Evolutionary conservation across 2,113 vertebrate genomes (phyloP), one percentile per base, ranked within the genome.

Genomic region (Mesembrinibis cayennensis): DNA sequence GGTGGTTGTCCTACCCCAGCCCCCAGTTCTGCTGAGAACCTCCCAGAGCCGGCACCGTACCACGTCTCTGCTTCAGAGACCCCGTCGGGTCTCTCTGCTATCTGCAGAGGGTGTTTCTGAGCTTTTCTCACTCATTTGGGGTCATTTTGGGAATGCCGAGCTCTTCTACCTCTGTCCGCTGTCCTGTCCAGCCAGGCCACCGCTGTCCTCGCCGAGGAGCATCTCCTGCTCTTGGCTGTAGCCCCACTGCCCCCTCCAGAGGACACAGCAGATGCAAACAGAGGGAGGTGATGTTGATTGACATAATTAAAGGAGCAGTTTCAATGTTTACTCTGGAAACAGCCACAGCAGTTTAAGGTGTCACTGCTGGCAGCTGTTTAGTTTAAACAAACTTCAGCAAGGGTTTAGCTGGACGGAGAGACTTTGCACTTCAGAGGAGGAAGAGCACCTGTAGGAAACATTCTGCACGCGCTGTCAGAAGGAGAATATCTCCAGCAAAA

Each of bases 291-390:
- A 38, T 38, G 38, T 87, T 95, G 96, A 97, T 76, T 91, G 96
- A 95, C 93, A 49, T 56, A 49, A 93, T 87, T 85, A 94, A 65
- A 85, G 95, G 95, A 97, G 95, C 95, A 91, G 91, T 82, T 93
- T 95, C 95, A 58, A 45, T 95, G 95, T 97, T 96, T 96, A 82
- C 93, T 71, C 89, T 29, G 93, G 89, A 72, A 94, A 59, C 89
- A 74, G 91, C 72, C 94, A 67, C 94, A 70, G 94, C 91, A 89
- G 93, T 18, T 29, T 55, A 71, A 95, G 95, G 94, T 94, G 96
- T 95, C 65, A 2, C 89, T 95, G 89, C 89, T 12, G 93, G 93
- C 95, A 96, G 93, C 94, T 96, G 96, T 50, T 82, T 70, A 63
- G 91, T 3, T 87, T 70, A 93, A 96, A 97, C 87, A 95, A 96